Base-by-base conservation (phyloP, 1,140 invertebrate species). In the Procambarus virginalis region DNA sequence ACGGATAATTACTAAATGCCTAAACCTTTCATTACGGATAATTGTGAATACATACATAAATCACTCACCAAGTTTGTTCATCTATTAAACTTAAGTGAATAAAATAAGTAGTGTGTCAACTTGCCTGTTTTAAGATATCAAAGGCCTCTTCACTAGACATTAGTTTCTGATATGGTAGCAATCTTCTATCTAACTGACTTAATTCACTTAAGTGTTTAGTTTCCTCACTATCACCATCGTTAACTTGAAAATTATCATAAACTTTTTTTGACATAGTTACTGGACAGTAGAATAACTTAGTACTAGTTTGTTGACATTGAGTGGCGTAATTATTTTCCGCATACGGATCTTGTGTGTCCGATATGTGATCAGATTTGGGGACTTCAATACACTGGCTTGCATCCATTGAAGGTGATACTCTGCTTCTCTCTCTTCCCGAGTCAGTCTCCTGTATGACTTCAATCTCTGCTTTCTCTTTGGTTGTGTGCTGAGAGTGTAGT, bases 131-230 rank as follows among this genome's bases (percentile, higher is more conserved):
- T 45, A 89, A 60, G 51, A 84, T 49, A 34, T 89, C 76, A 60
- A 84, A 89, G 6, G 79, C 88, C 73, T 89, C 88, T 64, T 89
- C 88, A 55, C 88, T 89, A 49, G 81, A 84, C 46, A 89, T 22
- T 14, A 84, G 81, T 34, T 49, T 82, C 45, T 89, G 81, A 84
- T 84, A 89, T 14, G 34, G 58, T 14, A 10, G 34, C 49, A 89
- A 51, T 79, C 75, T 70, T 64, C 58, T 77, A 12, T 64, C 73
- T 78, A 58, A 45, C 46, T 77, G 79, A 79, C 14, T 84, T 76
- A 20, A 4, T 34, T 0, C n/a, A 73, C n/a, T 73, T 34, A 34
- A 22, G 2, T 34, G 22, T 20, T 73, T 73, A 20, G 22, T 20
- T 9, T 73, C 68, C n/a, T 46, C 68, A 46, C 68, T 75, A 49